Conservation (phyloP, 2,888 invertebrate genomes). For the Rotaria sp. region DNA sequence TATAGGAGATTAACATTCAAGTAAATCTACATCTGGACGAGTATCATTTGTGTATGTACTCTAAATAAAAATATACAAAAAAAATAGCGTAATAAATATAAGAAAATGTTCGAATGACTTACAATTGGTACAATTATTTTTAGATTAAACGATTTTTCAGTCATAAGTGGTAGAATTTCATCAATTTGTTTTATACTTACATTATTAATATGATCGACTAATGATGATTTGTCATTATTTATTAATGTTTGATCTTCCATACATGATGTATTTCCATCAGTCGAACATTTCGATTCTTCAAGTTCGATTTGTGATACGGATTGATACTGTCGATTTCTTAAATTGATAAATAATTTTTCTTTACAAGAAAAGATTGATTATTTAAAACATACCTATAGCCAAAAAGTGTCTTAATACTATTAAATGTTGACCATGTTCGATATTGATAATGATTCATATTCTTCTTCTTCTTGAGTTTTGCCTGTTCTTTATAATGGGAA, state of each 20-base stretch:
- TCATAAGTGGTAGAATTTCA: neutral
- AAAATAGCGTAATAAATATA: neutral
- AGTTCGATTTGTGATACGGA: neutral
- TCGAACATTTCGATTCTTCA: neutral
- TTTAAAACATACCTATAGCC: neutral
- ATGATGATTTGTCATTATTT: neutral
- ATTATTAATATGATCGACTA: neutral
- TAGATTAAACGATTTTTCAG: neutral
- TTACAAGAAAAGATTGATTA: neutral
- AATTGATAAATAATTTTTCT: neutral
- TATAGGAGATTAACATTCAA: neutral
- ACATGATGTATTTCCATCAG: neutral
- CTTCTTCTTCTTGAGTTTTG: no score
- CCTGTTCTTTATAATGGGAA: neutral
- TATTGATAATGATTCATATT: neutral
- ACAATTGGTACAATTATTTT: neutral
- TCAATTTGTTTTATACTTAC: neutral
- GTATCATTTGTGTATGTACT: neutral
- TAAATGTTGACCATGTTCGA: neutral
- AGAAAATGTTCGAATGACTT: neutral
- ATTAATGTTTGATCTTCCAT: neutral
- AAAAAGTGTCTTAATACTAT: neutral
- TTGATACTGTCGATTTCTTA: neutral
- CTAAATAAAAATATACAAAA: neutral
- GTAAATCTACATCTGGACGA: neutral